phyloP scores from a whole-genome alignment of 2,888 invertebrate genomes.

The Barypeithes pellucidus region DNA sequence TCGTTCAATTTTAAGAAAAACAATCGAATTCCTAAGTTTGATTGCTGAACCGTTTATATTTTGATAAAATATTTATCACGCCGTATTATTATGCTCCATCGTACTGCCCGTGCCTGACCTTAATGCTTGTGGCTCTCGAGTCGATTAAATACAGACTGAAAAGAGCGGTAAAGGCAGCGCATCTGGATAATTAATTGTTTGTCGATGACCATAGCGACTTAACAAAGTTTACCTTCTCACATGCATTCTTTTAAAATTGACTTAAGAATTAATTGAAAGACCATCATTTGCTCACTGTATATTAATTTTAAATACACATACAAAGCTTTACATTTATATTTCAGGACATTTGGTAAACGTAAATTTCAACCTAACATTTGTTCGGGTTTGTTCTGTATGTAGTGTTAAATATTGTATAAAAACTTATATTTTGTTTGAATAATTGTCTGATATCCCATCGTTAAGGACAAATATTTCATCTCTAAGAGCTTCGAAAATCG shows the following conservation, averaged over 20 bases:
- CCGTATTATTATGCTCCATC: neutral
- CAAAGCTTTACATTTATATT: neutral
- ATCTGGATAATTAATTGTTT: slow-evolving; percentile 58
- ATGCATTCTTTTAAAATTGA: slow-evolving; percentile 25
- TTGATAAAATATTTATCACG: too few species aligned
- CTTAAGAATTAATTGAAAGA: slow-evolving; percentile 16
- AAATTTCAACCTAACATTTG: too few species aligned
- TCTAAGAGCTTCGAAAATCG: too few species aligned
- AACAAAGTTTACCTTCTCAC: slow-evolving; percentile 27
- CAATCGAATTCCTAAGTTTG: too few species aligned
- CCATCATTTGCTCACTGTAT: neutral
- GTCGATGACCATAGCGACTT: slow-evolving; percentile 37
- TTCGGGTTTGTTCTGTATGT: too few species aligned
- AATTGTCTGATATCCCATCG: too few species aligned
- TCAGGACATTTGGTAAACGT: too few species aligned
- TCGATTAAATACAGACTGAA: slow-evolving; percentile 40
- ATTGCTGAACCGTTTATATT: too few species aligned
- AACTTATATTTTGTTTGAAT: too few species aligned
- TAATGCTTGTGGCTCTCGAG: slow-evolving; percentile 7
- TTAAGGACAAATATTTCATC: too few species aligned
- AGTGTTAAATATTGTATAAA: too few species aligned
- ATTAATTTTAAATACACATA: slow-evolving; percentile 3
- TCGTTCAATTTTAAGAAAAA: too few species aligned
- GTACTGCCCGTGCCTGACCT: neutral
- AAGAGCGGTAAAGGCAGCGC: slow-evolving; percentile 48